Conservation (phyloP, 2,797 vertebrate genomes). For the Premnoplex brunnescens region DNA sequence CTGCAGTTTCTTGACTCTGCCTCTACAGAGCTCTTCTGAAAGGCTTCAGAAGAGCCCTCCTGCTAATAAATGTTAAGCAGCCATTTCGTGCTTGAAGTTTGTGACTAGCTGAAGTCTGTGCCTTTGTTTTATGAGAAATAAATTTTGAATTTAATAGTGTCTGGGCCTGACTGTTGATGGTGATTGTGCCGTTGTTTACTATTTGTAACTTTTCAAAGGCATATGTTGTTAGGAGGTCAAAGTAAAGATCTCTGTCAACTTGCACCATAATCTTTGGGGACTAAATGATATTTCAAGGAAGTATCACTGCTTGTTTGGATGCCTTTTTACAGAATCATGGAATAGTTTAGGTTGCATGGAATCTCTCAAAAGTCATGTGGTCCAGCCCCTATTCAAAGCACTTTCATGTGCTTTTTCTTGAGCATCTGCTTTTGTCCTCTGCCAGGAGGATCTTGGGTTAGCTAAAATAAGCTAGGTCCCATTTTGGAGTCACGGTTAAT, state of each 20-base stretch:
- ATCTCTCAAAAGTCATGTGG: background rate
- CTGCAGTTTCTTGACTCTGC: background rate
- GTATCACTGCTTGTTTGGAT: background rate
- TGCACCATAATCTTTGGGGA: background rate
- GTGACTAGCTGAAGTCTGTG: background rate
- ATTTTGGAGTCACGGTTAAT: background rate
- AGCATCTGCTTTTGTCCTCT: background rate
- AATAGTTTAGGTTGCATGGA: background rate
- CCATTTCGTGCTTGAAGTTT: background rate
- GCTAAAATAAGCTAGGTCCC: background rate
- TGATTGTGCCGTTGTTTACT: background rate
- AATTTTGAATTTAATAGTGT: background rate
- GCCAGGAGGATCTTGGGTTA: background rate
- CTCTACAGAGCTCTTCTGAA: background rate
- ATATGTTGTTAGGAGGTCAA: background rate
- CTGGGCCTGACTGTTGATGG: background rate
- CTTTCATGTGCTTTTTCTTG: background rate
- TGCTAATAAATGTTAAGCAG: background rate
- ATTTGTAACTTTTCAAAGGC: background rate
- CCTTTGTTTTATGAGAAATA: background rate
- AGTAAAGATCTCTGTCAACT: background rate
- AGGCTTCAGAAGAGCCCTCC: background rate
- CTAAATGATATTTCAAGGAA: background rate
- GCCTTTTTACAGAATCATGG: background rate
- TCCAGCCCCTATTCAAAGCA: background rate